Conservation (phyloP, 2,113 vertebrate genomes). For the Ascaphus truei region DNA sequence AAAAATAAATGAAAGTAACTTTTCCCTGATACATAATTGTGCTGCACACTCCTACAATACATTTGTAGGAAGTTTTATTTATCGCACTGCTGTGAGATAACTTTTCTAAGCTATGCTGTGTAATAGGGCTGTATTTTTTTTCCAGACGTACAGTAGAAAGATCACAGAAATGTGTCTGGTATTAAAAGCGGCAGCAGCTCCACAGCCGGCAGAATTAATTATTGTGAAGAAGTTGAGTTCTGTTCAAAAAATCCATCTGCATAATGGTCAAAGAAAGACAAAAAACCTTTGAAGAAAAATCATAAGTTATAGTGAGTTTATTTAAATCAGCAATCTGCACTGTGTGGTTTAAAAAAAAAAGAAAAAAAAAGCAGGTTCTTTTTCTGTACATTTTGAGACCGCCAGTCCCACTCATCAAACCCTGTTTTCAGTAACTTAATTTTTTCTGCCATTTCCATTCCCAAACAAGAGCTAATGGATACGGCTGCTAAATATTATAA, state of each 20-base stretch:
- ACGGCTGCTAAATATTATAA: too few relatives aligned
- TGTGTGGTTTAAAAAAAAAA: background rate
- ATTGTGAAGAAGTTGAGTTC: background rate
- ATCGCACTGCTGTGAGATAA: too few relatives aligned
- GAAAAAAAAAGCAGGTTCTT: background rate
- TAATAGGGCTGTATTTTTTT: background rate
- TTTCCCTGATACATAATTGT: too few relatives aligned
- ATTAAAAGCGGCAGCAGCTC: background rate
- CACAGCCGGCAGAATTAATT: background rate
- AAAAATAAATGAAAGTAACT: too few relatives aligned
- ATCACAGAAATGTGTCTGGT: background rate
- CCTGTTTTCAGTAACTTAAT: background rate
- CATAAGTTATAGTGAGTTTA: background rate
- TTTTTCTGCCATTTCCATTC: too few relatives aligned
- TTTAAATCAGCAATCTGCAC: background rate
- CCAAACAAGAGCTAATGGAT: too few relatives aligned
- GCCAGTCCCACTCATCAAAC: too few relatives aligned
- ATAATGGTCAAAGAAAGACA: conserved; percentile 1
- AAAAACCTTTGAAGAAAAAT: conserved; percentile 15
- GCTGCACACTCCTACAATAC: too few relatives aligned
- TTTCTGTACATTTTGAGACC: background rate
- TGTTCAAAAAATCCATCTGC: conserved; percentile 9
- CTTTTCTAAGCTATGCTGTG: background rate
- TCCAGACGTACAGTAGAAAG: background rate
- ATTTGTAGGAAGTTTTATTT: too few relatives aligned